Base-by-base conservation (phyloP, 2,797 vertebrate species). In the Pelochelys cantorii region DNA sequence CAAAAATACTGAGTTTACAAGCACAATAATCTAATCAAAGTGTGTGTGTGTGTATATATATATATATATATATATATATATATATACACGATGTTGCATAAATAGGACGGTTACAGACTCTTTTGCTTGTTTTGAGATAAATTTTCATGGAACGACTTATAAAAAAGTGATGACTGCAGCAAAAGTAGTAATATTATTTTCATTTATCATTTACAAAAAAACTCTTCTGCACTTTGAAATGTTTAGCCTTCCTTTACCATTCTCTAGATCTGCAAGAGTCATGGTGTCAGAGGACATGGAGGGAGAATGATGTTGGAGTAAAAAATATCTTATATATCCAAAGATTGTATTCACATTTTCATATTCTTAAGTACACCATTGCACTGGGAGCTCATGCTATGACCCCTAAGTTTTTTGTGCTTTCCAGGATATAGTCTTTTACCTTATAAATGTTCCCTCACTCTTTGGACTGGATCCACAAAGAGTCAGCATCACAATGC, bases 371-470 rank as follows among this genome's bases (percentile, higher is more conserved):
- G 60, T 62, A 8, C 60, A 31, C 13, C 6, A 62, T 31, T 3
- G 6, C 29, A 29, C 29, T 5, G 3, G 60, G 5, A 62, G 29
- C 12, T 31, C 60, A 31, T 60, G 59, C 11, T 5, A 60, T 29
- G 11, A 60, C 25, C 60, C 6, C 60, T 62, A 62, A 7, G 6
- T 48, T 1, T 81, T 89, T 91, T 81, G 59, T 74, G 29, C 71
- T 82, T 88, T 91, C 80, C 75, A 31, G 55, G 29, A 80, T 5
- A 31, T 23, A 54, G 18, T 20, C 60, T 87, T 89, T 79, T 0
- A 6, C 56, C 84, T 91, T 88, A 88, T 90, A 94, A 62, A 62
- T 15, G 13, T 62, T 62, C 60, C 29, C 60, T 62, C 60, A 31
- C 29, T 62, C 60, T 62, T 62, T 62, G 60, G 60, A 62, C 27